Conservation (phyloP, 23 tunicate genomes). For the Oikopleura dioica region DNA sequence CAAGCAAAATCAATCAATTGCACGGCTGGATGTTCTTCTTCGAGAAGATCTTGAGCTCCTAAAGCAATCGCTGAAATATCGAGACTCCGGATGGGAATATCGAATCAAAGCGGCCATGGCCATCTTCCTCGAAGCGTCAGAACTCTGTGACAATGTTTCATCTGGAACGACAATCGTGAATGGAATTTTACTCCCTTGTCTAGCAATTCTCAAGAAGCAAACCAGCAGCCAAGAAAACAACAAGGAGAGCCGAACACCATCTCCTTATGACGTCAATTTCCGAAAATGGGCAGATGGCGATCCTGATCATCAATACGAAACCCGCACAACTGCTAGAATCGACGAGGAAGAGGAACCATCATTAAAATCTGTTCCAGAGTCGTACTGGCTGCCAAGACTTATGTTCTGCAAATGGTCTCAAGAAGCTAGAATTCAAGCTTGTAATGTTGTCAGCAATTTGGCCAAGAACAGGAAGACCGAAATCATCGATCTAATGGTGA, state of each 20-base stretch:
- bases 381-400: constrained; percentile 30
- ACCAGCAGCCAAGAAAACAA: no score
- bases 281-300: no score
- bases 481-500: not conserved
- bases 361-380: not conserved
- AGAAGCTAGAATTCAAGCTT: constrained; percentile 60
- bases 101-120: not conserved
- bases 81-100: not conserved
- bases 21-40: not conserved
- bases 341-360: not conserved
- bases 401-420: constrained; percentile 54
- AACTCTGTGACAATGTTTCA: not conserved
- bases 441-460: constrained; percentile 31
- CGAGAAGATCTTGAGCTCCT: not conserved
- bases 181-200: not conserved
- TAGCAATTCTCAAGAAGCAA: not conserved
- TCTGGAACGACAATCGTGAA: not conserved
- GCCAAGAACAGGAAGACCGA: constrained; percentile 13
- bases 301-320: no score
- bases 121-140: not conserved
- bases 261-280: no score
- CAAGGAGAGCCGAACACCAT: no score
- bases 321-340: not conserved
- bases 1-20: not conserved
- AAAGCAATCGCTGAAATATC: not conserved